Evolutionary conservation across 2,888 invertebrate genomes (phyloP).

Genomic region (Augochlorella aurata): DNA sequence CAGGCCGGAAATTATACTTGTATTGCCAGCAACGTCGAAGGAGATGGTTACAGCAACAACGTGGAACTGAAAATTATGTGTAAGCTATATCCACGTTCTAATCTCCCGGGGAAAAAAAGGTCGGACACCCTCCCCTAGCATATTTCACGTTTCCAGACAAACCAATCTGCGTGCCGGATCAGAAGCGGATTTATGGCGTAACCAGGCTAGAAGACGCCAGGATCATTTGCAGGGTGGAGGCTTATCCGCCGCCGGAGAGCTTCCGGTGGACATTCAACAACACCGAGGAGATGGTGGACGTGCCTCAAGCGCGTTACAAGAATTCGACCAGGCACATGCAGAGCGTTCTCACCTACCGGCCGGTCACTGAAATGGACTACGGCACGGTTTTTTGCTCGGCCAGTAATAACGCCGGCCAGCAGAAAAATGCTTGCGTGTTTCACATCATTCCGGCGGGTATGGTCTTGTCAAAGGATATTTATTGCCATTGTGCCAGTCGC

Average conservation of each 20-base stretch:
- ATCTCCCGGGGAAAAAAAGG: background rate
- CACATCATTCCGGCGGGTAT: constrained; percentile 87
- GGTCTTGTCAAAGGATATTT: constrained; percentile 1
- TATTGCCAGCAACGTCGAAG: constrained; percentile 95
- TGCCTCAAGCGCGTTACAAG: constrained; percentile 87
- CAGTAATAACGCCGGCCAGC: constrained; percentile 88
- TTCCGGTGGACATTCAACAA: constrained; percentile 96
- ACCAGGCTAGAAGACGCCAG: constrained; percentile 91
- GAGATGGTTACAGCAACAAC: constrained; percentile 92
- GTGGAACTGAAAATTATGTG: constrained; percentile 94
- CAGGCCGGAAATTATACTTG: constrained; percentile 95
- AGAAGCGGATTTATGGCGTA: constrained; percentile 91
- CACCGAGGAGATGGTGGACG: constrained; percentile 90
- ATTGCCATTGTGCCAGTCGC: background rate
- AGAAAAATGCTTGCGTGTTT: constrained; percentile 89
- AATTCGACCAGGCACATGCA: constrained; percentile 85
- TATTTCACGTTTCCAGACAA: constrained; percentile 85
- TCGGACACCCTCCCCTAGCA: background rate
- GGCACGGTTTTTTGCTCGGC: constrained; percentile 90
- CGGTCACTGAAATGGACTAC: constrained; percentile 89
- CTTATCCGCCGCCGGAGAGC: constrained; percentile 91
- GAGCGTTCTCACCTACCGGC: constrained; percentile 88
- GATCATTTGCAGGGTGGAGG: constrained; percentile 92
- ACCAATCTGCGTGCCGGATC: constrained; percentile 89
- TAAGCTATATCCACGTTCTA: constrained; percentile 84